Base-by-base conservation (phyloP, 2,797 vertebrate genomes). In the Aphelocoma californica region DNA sequence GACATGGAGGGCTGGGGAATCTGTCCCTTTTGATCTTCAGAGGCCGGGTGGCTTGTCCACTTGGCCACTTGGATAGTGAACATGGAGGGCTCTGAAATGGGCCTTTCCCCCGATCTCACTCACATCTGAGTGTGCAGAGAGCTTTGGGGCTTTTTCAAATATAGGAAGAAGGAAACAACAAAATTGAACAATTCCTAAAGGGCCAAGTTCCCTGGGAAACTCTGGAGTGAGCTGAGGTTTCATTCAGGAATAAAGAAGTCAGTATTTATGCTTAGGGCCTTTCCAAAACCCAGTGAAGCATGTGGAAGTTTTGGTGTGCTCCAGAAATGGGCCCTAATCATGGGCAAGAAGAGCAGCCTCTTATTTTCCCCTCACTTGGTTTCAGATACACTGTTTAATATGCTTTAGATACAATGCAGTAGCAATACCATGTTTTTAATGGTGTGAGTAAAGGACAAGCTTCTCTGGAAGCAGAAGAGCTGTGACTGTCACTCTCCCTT, bases 51-150 rank as follows among this genome's bases (percentile, higher is more conserved):
- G 12, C 24, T 60, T 36, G 24, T 17, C 31, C 18, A 4, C 42
- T 34, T 50, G 36, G 36, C 24, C 1, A 0, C 26, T 34, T 26
- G 18, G 32, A 17, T 5, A 18, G 31, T 29, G 60, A 70, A 44
- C 1, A 2, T 14, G 28, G 9, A 64, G 12, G 12, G 32, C 18
- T 70, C 58, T 34, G 42, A 24, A 64, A n/a, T 1, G 7, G 31
- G 34, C 6, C 14, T 51, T 62, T 45, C 19, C 1, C 32, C 21
- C 0, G 0, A 1, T 9, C 23, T 56, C 0, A 0, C 44, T 65
- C 1, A 0, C 23, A 10, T 38, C 34, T 0, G 2, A 40, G 29
- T 0, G 0, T 18, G n/a, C 29, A 25, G 69, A 61, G 57, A 88
- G 12, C 36, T 73, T 48, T 45, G 54, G 73, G 90, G 25, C 19